Evolutionary conservation across 2,797 vertebrate genomes (phyloP).

Genomic region (Eulemur mongoz): DNA sequence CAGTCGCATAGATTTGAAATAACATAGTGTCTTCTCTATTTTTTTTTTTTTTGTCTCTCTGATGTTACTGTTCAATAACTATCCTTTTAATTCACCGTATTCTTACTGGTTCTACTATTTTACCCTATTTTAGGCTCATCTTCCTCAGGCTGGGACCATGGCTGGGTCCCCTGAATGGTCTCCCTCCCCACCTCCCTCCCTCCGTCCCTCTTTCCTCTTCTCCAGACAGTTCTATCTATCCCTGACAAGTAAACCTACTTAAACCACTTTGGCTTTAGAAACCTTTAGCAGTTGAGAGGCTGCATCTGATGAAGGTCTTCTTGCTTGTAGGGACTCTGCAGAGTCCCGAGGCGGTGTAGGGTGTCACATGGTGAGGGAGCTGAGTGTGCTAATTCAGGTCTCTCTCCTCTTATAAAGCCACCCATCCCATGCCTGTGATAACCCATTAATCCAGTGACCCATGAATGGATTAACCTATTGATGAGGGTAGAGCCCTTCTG

Average conservation of each 20-base stretch:
- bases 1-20: neutral
- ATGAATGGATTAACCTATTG: neutral
- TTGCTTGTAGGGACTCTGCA: neutral
- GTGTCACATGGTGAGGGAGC: neutral
- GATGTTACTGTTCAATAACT: neutral
- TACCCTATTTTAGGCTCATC: neutral
- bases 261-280: neutral
- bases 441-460: neutral
- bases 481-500: neutral
- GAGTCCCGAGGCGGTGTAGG: neutral
- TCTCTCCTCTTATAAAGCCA: neutral
- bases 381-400: neutral
- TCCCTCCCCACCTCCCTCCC: fast-evolving
- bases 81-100: neutral
- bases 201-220: neutral
- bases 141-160: neutral
- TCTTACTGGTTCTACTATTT: neutral
- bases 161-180: neutral
- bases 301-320: neutral
- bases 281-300: neutral
- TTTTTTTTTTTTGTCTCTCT: neutral
- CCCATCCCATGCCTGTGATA: neutral
- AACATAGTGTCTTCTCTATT: neutral
- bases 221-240: neutral
- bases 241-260: neutral